Percentiles rank a stretch among this genome's conserved stretches.
phyloP scores from a whole-genome alignment of 2,113 vertebrate genomes.

The Nothoprocta perdicaria region DNA sequence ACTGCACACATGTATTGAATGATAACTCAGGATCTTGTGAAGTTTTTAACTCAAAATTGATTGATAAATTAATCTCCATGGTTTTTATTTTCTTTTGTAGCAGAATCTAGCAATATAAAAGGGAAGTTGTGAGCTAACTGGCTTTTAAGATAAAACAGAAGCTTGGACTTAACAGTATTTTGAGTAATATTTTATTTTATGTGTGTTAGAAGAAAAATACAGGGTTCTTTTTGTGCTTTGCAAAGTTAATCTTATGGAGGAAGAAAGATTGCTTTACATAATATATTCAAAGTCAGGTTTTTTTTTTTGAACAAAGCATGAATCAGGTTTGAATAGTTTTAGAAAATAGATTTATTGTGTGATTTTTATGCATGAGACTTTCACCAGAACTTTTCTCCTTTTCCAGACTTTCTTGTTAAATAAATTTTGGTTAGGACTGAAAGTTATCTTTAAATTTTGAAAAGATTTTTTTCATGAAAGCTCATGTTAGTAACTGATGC shows the following conservation, averaged over 20 bases:
- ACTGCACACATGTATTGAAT: not conserved
- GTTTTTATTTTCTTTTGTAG: not conserved
- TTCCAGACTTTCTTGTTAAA: not conserved
- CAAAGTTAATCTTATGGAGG: not conserved
- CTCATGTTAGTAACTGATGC: not conserved
- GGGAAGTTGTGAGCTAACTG: not conserved
- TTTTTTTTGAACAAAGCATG: not conserved
- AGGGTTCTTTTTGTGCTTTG: not conserved
- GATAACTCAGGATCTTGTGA: accelerated
- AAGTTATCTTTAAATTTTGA: not conserved
- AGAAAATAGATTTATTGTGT: not conserved
- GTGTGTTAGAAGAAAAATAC: not conserved
- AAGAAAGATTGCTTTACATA: not conserved
- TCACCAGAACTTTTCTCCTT: not conserved
- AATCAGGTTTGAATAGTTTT: not conserved
- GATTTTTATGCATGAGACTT: not conserved
- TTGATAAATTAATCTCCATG: not conserved
- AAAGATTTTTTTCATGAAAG: not conserved
- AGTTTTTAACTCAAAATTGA: not conserved
- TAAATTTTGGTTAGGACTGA: not conserved
- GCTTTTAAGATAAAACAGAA: not conserved
- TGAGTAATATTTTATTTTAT: not conserved
- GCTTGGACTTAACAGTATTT: not conserved
- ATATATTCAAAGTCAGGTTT: not conserved
- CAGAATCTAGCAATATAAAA: not conserved